These are phyloP conservation scores for Drosophila kanekoi DNA, from an alignment of 2,888 invertebrate genomes.

Conservation along the genomic window DNA sequence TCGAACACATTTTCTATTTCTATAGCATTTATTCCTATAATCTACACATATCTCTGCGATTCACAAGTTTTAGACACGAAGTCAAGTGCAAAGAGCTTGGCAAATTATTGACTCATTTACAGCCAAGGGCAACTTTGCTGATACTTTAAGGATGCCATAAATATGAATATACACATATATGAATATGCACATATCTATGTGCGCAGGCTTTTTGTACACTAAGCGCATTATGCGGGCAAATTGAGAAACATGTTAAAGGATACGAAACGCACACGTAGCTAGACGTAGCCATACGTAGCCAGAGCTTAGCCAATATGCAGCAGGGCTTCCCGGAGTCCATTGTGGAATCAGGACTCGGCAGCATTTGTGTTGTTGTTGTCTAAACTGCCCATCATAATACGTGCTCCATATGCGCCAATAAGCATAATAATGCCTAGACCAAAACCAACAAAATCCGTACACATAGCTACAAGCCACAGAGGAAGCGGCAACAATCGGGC, in stretches of 20 bases:
- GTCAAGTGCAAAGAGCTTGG: constrained; percentile 9
- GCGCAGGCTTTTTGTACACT: neutral
- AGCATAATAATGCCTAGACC: constrained; percentile 67
- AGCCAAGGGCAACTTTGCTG: neutral
- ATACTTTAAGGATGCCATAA: constrained; percentile 18
- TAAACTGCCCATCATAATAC: constrained; percentile 75
- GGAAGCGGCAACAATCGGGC: no score
- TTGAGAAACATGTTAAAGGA: constrained; percentile 43
- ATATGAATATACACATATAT: constrained; percentile 3
- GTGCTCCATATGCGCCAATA: constrained; percentile 76
- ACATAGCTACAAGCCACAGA: constrained; percentile 31
- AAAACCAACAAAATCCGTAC: constrained; percentile 47
- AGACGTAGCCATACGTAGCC: constrained; percentile 20
- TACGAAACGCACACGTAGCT: constrained; percentile 35
- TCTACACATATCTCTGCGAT: no score
- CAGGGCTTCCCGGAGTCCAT: constrained; percentile 20
- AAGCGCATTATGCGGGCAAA: constrained; percentile 34
- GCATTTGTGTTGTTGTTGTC: constrained; percentile 13
- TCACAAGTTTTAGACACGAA: no score
- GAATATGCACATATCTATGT: neutral
- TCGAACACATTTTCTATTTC: no score
- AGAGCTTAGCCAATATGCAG: constrained; percentile 36
- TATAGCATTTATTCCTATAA: no score
- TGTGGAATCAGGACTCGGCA: constrained; percentile 12
- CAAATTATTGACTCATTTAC: constrained; percentile 30